Conservation (phyloP, 2,113 vertebrate species). For the Numenius arquata region DNA sequence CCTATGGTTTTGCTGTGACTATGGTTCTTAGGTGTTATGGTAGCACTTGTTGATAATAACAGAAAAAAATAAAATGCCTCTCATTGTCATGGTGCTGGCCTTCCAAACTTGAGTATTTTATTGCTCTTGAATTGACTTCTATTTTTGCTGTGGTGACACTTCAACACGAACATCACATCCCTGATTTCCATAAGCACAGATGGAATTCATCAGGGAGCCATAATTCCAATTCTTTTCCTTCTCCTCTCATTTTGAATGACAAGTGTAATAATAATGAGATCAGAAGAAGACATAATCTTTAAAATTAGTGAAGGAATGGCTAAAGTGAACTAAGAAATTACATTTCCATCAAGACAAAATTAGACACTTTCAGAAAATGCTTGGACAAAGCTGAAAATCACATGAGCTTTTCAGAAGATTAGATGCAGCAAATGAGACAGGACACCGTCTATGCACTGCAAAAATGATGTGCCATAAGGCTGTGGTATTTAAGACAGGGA, state of each 20-base stretch:
- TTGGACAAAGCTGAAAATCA: conserved; percentile 53
- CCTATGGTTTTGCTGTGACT: neutral
- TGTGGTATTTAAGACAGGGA: neutral
- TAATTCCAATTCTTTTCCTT: conserved; percentile 47
- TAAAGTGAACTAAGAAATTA: conserved; percentile 62
- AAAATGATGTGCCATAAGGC: neutral
- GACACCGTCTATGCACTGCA: neutral
- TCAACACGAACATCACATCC: conserved; percentile 37
- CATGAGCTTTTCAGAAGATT: conserved; percentile 41
- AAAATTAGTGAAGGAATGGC: conserved; percentile 56
- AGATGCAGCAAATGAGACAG: conserved; percentile 37
- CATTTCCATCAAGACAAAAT: conserved; percentile 61
- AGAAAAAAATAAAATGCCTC: neutral
- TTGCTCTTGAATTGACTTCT: conserved; percentile 21
- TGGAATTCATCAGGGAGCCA: conserved; percentile 43
- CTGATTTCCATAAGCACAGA: conserved; percentile 46
- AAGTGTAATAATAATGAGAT: conserved; percentile 63
- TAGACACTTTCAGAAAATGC: conserved; percentile 49
- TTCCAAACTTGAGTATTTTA: neutral
- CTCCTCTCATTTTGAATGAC: conserved; percentile 59
- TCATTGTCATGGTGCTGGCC: neutral
- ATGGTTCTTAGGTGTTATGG: neutral
- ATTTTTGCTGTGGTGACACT: conserved; percentile 16
- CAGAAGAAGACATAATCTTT: conserved; percentile 54
- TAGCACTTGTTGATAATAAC: neutral